Evolutionary conservation across 2,888 invertebrate species (phyloP).

Genomic region (Stenodema calcarata): DNA sequence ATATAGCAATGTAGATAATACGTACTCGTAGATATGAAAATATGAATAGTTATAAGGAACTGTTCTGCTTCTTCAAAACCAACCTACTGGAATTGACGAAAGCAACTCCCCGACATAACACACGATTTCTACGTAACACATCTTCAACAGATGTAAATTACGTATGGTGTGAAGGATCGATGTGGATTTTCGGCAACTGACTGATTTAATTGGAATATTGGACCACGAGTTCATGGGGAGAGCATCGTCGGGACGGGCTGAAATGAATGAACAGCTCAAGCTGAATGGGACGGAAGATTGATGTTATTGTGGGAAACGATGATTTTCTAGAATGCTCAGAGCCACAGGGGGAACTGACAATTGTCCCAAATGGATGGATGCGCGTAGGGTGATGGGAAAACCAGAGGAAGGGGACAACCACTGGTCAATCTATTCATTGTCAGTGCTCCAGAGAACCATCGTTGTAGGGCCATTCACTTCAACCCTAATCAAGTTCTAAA

Average conservation of each 20-base stretch:
- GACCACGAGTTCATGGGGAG: neutral
- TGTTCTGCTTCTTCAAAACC: too few species aligned
- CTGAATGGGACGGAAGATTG: neutral
- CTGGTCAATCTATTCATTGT: neutral
- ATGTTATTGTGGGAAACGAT: neutral
- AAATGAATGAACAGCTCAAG: neutral
- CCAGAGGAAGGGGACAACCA: neutral
- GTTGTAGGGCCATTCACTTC: too few species aligned
- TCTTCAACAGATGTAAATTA: too few species aligned
- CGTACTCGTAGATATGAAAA: too few species aligned
- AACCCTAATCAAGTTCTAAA: too few species aligned
- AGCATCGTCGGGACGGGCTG: neutral
- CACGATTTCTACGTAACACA: too few species aligned
- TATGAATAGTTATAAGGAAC: too few species aligned
- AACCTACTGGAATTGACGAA: too few species aligned
- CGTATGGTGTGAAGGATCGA: too few species aligned
- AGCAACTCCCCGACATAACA: too few species aligned
- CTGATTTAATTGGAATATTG: neutral
- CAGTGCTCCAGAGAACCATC: neutral
- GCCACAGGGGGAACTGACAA: neutral
- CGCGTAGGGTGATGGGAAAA: neutral
- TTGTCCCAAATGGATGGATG: neutral
- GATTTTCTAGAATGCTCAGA: neutral
- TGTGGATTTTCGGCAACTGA: too few species aligned
- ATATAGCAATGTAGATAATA: too few species aligned